phyloP scores from a whole-genome alignment of 2,888 invertebrate genomes.

The Carpatolechia fugitivella region DNA sequence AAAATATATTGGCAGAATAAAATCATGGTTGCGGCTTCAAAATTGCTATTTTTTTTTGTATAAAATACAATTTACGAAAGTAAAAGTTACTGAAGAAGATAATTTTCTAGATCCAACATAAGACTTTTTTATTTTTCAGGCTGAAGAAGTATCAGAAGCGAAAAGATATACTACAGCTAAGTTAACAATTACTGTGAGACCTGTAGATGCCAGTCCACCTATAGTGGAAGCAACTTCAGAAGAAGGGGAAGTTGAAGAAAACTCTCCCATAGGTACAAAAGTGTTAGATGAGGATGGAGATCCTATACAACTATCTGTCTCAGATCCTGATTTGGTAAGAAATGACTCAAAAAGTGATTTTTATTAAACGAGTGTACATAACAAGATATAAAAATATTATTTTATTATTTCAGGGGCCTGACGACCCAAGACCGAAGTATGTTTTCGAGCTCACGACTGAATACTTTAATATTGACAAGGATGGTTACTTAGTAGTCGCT shows the following conservation, averaged over 20 bases:
- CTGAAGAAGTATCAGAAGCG: constrained; percentile 89
- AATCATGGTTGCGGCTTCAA: background rate
- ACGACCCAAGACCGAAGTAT: constrained; percentile 89
- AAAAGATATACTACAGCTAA: constrained; percentile 91
- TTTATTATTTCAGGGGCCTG: constrained; percentile 88
- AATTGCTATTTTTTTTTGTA: background rate
- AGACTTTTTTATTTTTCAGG: constrained; percentile 64
- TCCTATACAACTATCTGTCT: constrained; percentile 86
- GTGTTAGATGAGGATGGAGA: constrained; percentile 83
- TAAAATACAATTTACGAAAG: no score
- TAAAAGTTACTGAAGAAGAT: no score
- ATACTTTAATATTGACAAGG: constrained; percentile 87
- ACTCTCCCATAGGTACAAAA: constrained; percentile 90
- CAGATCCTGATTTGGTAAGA: constrained; percentile 91
- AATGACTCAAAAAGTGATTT: background rate
- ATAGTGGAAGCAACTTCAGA: constrained; percentile 84
- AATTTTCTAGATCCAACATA: no score
- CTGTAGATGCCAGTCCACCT: constrained; percentile 92
- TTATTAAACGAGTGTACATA: no score
- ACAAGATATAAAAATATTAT: no score
- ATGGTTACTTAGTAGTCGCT: constrained; percentile 87
- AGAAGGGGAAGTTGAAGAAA: constrained; percentile 91
- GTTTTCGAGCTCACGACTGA: constrained; percentile 91
- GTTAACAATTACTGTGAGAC: constrained; percentile 88
- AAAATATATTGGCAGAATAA: background rate